phyloP scores from a whole-genome alignment of 2,888 invertebrate genomes.

The Pachliopta kotzebuea region DNA sequence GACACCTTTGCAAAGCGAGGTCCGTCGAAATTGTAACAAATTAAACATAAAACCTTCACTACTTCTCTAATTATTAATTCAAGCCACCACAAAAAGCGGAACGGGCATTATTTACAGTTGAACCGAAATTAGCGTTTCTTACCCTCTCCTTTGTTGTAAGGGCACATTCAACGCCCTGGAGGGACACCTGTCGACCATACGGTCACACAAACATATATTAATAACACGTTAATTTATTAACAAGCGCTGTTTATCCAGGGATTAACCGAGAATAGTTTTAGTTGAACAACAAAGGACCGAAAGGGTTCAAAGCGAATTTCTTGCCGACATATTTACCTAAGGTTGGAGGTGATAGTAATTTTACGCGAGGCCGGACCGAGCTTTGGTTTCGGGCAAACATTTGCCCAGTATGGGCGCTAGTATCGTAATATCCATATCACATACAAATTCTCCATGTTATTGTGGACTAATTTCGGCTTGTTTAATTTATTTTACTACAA shows the following conservation, averaged over 20 bases:
- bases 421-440: conserved; percentile 31
- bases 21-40: conserved; percentile 23
- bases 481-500: not conserved
- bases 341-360: conserved; percentile 78
- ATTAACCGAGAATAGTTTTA: conserved; percentile 80
- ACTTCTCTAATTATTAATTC: conserved; percentile 56
- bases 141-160: conserved; percentile 68
- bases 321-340: conserved; percentile 80
- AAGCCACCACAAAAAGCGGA: conserved; percentile 65
- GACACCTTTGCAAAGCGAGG: conserved; percentile 1
- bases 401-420: conserved; percentile 54
- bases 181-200: conserved; percentile 74
- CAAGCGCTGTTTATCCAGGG: conserved; percentile 78
- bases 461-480: conserved; percentile 22
- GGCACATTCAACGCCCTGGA: conserved; percentile 60
- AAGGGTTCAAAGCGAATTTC: conserved; percentile 81
- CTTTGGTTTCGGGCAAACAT: conserved; percentile 49
- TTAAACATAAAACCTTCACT: conserved; percentile 24
- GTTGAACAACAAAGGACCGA: conserved; percentile 77
- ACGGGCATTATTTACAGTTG: conserved; percentile 72
- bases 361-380: conserved; percentile 76
- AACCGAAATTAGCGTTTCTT: conserved; percentile 68
- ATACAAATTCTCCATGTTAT: conserved; percentile 20
- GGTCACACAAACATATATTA: conserved; percentile 78
- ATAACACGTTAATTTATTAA: conserved; percentile 80